These are phyloP conservation scores for Parasteatoda tepidariorum DNA, from an alignment of 1,140 invertebrate genomes.

Conservation along the genomic window DNA sequence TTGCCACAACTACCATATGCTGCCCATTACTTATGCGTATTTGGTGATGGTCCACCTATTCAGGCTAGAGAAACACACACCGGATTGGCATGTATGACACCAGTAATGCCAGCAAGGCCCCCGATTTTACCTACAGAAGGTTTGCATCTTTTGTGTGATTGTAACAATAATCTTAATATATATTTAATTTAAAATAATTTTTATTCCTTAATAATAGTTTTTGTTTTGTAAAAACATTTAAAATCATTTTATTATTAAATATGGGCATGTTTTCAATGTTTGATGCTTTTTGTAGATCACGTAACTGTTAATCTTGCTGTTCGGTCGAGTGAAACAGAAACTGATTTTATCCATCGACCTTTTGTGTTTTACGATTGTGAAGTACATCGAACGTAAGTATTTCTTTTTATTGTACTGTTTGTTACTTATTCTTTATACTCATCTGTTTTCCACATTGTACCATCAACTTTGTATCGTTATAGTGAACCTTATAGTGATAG, in stretches of 20 bases:
- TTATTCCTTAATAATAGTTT: not conserved
- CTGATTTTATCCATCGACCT: constrained; percentile 87
- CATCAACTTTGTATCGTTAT: too few species aligned
- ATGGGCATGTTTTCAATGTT: not conserved
- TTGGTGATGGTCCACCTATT: constrained; percentile 82
- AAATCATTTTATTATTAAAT: not conserved
- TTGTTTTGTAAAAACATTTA: constrained; percentile 1
- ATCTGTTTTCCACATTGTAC: too few species aligned
- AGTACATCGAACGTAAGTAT: constrained; percentile 79
- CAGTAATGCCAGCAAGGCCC: constrained; percentile 80
- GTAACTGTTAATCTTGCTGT: constrained; percentile 92
- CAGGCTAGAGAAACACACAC: constrained; percentile 82
- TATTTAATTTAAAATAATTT: not conserved
- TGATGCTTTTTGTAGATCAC: constrained; percentile 76
- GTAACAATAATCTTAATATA: not conserved
- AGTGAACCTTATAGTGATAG: too few species aligned
- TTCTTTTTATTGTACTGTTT: not conserved
- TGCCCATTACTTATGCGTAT: constrained; percentile 94
- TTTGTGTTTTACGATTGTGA: constrained; percentile 96
- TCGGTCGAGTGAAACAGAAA: constrained; percentile 91
- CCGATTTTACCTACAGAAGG: constrained; percentile 79
- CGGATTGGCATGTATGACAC: constrained; percentile 87
- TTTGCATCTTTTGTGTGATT: constrained; percentile 46
- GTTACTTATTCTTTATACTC: not conserved
- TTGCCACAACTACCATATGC: constrained; percentile 87